Conservation (phyloP, 2,888 invertebrate species). For the Acronicta aceris region DNA sequence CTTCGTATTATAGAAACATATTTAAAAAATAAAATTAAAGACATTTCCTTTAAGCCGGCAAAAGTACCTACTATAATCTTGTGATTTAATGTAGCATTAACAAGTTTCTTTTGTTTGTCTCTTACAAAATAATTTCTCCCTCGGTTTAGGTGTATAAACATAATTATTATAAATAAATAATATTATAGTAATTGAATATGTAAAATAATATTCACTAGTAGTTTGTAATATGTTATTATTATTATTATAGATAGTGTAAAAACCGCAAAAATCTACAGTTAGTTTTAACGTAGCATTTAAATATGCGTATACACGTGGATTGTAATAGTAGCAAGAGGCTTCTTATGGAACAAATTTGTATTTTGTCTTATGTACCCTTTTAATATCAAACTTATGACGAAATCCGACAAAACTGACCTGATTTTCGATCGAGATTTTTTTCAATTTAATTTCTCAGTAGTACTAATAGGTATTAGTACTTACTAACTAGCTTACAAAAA, state of each 20-base stretch:
- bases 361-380: conserved; percentile 48
- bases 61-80: conserved; percentile 55
- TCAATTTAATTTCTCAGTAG: conserved; percentile 26
- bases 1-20: conserved; percentile 46
- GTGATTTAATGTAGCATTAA: conserved; percentile 59
- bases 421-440: conserved; percentile 13
- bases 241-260: conserved; percentile 70
- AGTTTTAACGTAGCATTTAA: conserved; percentile 79
- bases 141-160: conserved; percentile 63
- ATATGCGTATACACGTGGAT: conserved; percentile 57
- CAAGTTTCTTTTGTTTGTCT: conserved; percentile 50
- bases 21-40: conserved; percentile 47
- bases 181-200: conserved; percentile 61
- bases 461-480: too few relatives aligned
- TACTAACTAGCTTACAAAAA: conserved; percentile 5
- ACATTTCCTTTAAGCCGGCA: conserved; percentile 58
- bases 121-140: conserved; percentile 54
- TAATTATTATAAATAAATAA: conserved; percentile 60
- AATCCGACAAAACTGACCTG: conserved; percentile 21
- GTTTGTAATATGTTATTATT: conserved; percentile 61
- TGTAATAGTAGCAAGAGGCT: conserved; percentile 78
- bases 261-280: conserved; percentile 70
- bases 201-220: conserved; percentile 62
- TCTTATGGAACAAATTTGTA: conserved; percentile 61
- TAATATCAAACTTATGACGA: conserved; percentile 27